Evolutionary conservation across 2,113 vertebrate species (phyloP).

Genomic region (Neopipo cinnamomea): DNA sequence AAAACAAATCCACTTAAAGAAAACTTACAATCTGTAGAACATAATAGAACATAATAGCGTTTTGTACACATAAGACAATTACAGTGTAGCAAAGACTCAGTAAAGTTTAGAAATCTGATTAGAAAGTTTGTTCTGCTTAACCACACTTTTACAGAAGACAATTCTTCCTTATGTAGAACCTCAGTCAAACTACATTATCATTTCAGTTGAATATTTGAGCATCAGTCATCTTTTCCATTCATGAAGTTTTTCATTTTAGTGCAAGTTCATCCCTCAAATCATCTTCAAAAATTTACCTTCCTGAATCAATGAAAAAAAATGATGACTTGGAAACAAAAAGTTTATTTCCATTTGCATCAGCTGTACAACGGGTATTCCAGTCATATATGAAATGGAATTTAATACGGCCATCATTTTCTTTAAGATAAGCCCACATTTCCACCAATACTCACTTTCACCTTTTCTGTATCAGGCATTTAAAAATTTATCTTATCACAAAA

Average conservation of each 20-base stretch:
- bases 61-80: not conserved
- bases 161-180: not conserved
- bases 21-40: not conserved
- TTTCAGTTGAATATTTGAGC: not conserved
- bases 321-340: not conserved
- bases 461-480: not conserved
- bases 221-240: not conserved
- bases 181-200: not conserved
- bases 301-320: not conserved
- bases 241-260: not conserved
- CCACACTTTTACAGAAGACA: not conserved
- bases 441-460: not conserved
- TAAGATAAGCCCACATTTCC: not conserved
- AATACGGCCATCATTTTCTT: not conserved
- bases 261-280: not conserved
- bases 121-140: not conserved
- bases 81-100: not conserved
- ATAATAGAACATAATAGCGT: not conserved
- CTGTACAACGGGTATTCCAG: not conserved
- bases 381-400: not conserved
- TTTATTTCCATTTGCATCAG: not conserved
- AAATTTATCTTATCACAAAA: not conserved
- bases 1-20: slow-evolving; percentile 39
- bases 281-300: not conserved
- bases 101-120: not conserved